These are phyloP conservation scores for Ceratitis capitata DNA, from an alignment of 1,140 invertebrate genomes.

Conservation along the genomic window DNA sequence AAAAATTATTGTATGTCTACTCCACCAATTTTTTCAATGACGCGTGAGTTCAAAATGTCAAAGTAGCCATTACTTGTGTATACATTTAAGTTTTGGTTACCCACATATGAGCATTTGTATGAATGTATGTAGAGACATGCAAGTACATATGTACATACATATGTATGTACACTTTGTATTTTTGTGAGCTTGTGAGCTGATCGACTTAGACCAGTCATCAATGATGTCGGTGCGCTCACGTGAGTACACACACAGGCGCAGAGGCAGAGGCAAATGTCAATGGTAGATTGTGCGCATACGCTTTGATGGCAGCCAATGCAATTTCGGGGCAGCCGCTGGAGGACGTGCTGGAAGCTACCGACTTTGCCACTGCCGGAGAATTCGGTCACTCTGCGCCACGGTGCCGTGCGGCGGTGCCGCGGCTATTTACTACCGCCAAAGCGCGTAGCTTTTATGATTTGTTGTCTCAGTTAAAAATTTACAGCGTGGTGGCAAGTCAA, in stretches of 20 bases:
- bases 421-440: background rate
- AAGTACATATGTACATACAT: background rate
- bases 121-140: too few relatives aligned
- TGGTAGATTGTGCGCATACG: background rate
- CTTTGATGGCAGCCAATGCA: constrained; percentile 13
- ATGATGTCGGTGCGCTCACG: background rate
- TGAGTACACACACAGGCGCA: background rate
- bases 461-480: constrained; percentile 25
- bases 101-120: background rate
- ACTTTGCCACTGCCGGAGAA: background rate
- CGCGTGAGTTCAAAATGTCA: constrained; percentile 37
- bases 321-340: constrained; percentile 23
- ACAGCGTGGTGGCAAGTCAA: background rate
- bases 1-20: background rate
- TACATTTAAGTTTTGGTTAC: background rate
- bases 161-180: background rate
- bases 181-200: too few relatives aligned
- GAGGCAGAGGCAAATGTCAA: constrained; percentile 5
- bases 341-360: constrained; percentile 20
- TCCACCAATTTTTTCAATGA: constrained; percentile 14
- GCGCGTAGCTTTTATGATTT: constrained; percentile 30
- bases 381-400: background rate
- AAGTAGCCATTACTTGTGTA: background rate
- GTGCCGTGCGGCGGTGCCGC: background rate
- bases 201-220: background rate